A percentile compares a stretch with the other conserved stretches of the same genome.
phyloP scores from a whole-genome alignment of 2,797 vertebrate genomes.

The Platyrinchus mystaceus region DNA sequence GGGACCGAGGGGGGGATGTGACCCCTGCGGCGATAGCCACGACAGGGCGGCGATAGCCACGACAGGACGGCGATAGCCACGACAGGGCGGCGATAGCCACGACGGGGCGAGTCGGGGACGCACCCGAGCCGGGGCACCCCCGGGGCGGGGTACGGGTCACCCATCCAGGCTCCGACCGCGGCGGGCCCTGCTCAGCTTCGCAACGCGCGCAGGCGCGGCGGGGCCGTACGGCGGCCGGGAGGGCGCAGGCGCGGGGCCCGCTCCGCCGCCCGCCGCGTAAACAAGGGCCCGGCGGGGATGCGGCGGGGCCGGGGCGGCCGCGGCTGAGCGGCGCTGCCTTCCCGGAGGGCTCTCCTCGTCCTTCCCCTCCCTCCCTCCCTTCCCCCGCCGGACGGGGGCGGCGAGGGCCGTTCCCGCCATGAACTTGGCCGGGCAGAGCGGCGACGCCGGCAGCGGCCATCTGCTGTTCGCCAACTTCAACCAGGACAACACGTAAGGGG shows the following conservation, averaged over 20 bases:
- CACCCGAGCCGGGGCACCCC: accelerated
- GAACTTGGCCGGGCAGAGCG: conserved; percentile 96
- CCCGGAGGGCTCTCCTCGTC: background rate
- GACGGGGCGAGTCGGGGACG: accelerated
- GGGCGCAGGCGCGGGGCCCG: conserved; percentile 53
- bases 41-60: background rate
- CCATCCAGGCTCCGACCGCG: background rate
- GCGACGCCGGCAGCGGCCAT: conserved; percentile 93
- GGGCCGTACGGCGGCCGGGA: background rate
- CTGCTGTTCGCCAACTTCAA: conserved; percentile 99
- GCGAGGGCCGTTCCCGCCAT: conserved; percentile 77
- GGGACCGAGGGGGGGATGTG: background rate
- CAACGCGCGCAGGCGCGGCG: background rate
- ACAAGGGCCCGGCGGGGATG: conserved; percentile 76
- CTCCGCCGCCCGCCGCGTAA: conserved; percentile 66
- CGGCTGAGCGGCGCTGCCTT: conserved; percentile 10
- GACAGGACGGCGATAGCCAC: background rate
- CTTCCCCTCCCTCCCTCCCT: background rate
- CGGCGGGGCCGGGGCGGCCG: background rate
- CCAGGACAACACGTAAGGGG: conserved; percentile 98
- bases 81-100: background rate
- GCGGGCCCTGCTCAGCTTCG: background rate
- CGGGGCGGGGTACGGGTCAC: accelerated
- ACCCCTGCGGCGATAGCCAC: background rate
- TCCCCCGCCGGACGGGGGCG: conserved; percentile 1